Percentiles rank a stretch among this genome's conserved stretches.
phyloP scores from a whole-genome alignment of 2,888 invertebrate genomes.

The Callyntrura guangdongensis region DNA sequence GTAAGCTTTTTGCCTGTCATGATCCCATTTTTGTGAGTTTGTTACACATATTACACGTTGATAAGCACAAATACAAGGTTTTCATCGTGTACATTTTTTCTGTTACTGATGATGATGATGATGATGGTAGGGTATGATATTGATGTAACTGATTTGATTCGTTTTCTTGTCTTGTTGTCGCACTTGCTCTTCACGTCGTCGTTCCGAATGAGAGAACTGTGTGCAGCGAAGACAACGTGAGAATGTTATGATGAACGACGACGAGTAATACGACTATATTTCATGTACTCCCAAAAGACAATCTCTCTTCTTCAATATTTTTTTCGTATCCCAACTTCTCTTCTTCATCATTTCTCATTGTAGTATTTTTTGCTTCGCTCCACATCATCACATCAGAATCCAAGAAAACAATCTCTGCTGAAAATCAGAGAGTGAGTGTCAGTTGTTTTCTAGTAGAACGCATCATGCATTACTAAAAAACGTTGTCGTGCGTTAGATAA shows the following conservation, averaged over 20 bases:
- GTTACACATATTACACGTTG: constrained; percentile 45
- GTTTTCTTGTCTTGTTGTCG: constrained; percentile 21
- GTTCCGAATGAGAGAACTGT: constrained; percentile 36
- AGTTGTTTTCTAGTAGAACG: constrained; percentile 17
- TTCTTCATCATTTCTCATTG: constrained; percentile 23
- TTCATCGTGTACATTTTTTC: background rate
- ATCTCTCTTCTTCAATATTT: constrained; percentile 50
- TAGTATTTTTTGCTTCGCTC: constrained; percentile 45
- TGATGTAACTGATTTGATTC: constrained; percentile 45
- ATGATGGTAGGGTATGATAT: background rate
- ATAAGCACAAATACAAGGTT: background rate
- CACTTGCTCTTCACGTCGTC: background rate
- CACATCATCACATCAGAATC: constrained; percentile 58
- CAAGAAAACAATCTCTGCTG: constrained; percentile 54
- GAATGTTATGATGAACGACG: constrained; percentile 42
- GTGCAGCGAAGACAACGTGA: background rate
- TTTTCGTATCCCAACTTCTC: background rate
- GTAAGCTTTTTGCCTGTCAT: constrained; percentile 53
- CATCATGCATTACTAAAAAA: background rate
- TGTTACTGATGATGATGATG: background rate
- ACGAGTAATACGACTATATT: constrained; percentile 34
- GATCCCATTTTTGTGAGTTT: constrained; percentile 55
- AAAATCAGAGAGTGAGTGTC: constrained; percentile 30
- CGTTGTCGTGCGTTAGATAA: constrained; percentile 8
- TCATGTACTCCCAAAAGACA: constrained; percentile 68